These are phyloP conservation scores for Phortica okadai DNA, from an alignment of 2,888 invertebrate species.

Conservation along the genomic window DNA sequence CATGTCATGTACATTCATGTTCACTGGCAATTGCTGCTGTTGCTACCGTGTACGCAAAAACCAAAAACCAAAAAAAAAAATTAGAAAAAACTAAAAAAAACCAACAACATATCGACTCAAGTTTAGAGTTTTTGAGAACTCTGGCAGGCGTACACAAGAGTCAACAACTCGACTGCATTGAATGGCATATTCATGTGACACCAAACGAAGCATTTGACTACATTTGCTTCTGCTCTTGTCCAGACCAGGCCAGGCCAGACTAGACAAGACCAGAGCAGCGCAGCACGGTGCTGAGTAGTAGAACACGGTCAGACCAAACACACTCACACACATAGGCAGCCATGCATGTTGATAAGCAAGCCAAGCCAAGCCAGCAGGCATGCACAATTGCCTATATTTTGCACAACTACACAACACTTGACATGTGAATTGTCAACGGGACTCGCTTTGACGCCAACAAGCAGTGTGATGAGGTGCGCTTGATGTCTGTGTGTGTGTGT, in stretches of 20 bases:
- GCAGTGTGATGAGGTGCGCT: background rate
- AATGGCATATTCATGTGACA: constrained; percentile 12
- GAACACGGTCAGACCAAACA: background rate
- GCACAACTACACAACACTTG: constrained; percentile 44
- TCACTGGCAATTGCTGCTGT: background rate
- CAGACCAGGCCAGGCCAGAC: too few relatives aligned
- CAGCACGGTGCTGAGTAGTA: too few relatives aligned
- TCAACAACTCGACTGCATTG: constrained; percentile 6
- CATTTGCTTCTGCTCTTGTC: background rate
- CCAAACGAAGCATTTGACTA: constrained; percentile 14
- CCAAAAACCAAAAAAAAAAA: background rate
- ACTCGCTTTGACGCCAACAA: background rate
- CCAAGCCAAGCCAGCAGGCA: background rate
- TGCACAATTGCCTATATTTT: constrained; percentile 14
- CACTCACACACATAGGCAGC: background rate
- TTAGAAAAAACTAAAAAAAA: background rate
- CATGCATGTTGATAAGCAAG: background rate
- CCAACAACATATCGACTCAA: background rate
- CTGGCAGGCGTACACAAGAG: background rate
- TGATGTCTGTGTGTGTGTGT: background rate
- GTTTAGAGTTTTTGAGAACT: constrained; percentile 26
- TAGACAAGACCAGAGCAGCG: too few relatives aligned
- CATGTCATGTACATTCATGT: constrained; percentile 46
- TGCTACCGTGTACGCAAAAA: background rate
- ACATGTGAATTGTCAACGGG: constrained; percentile 41